Percentiles rank a stretch among this genome's conserved stretches.
phyloP scores from a whole-genome alignment of 1,140 invertebrate species.

The Ladona fulva region DNA sequence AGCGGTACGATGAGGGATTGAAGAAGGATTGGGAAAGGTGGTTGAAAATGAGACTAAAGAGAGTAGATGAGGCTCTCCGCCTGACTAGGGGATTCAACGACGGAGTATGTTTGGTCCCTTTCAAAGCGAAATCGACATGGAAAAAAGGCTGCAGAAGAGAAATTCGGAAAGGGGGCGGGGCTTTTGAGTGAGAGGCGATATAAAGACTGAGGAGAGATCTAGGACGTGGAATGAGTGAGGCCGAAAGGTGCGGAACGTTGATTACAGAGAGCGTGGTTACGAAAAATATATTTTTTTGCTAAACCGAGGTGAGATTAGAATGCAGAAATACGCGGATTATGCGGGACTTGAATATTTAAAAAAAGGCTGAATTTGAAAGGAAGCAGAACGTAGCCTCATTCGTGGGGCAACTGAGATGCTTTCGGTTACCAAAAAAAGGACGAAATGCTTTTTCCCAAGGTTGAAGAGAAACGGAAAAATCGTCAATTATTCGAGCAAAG shows the following conservation, averaged over 20 bases:
- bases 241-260: background rate
- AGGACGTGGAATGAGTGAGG: background rate
- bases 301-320: background rate
- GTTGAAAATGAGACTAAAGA: too few relatives aligned
- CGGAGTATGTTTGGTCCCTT: background rate
- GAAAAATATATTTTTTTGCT: background rate
- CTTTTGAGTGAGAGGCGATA: background rate
- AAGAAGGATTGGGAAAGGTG: too few relatives aligned
- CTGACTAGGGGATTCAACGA: too few relatives aligned
- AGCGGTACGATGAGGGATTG: too few relatives aligned
- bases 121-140: background rate
- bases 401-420: too few relatives aligned
- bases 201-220: background rate
- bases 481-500: too few relatives aligned
- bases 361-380: too few relatives aligned
- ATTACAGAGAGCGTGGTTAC: background rate
- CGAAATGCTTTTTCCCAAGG: too few relatives aligned
- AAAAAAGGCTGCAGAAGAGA: background rate
- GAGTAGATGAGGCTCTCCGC: background rate
- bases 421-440: too few relatives aligned
- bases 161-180: background rate
- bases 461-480: too few relatives aligned
- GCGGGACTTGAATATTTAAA: background rate
- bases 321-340: conserved; percentile 1
- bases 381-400: too few relatives aligned